phyloP scores from a whole-genome alignment of 2,797 vertebrate genomes.

The Apodemus agrarius region DNA sequence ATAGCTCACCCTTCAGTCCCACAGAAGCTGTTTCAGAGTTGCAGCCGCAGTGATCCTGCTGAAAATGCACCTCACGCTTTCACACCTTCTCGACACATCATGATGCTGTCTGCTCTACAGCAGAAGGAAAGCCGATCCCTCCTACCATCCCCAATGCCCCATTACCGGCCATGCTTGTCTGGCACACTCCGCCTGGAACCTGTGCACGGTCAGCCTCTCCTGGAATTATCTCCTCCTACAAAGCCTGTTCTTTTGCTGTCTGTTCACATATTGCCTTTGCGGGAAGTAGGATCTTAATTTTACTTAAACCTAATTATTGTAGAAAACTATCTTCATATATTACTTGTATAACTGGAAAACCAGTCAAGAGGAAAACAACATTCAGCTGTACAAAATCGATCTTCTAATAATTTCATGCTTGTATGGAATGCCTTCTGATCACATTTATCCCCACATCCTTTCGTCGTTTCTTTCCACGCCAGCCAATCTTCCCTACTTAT shows the following conservation, averaged over 20 bases:
- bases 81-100: not conserved
- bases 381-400: not conserved
- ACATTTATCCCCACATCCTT: not conserved
- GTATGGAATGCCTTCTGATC: not conserved
- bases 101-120: not conserved
- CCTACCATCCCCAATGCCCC: too few relatives aligned
- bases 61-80: not conserved
- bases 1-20: not conserved
- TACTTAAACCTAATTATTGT: slow-evolving; percentile 27
- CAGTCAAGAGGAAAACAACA: not conserved
- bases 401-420: not conserved
- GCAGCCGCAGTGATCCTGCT: not conserved
- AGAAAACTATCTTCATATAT: not conserved
- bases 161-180: not conserved
- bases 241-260: not conserved
- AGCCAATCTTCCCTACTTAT: not conserved
- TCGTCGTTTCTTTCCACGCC: not conserved
- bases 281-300: slow-evolving; percentile 38
- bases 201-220: not conserved
- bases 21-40: not conserved
- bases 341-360: slow-evolving; percentile 16
- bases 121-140: not conserved
- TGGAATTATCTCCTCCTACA: not conserved
- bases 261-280: not conserved
- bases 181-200: not conserved